Percentiles rank a stretch among this genome's conserved stretches.
Evolutionary conservation across 2,888 invertebrate species (phyloP).

Genomic region (Melipona bicolor): DNA sequence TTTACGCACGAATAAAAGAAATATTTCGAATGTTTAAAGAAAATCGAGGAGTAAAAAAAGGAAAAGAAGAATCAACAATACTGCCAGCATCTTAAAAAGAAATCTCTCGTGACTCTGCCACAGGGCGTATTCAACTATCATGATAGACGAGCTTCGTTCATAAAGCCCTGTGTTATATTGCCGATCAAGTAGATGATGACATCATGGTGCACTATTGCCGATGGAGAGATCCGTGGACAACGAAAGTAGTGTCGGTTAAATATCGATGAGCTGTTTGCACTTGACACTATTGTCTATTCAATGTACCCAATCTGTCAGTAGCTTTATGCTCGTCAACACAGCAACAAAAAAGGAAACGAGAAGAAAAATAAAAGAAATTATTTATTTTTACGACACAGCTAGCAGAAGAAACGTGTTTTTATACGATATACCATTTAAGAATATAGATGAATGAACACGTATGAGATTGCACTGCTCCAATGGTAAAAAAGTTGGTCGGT

Average conservation of each 20-base stretch:
- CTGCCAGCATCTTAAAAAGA: conserved; percentile 38
- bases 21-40: background rate
- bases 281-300: conserved; percentile 31
- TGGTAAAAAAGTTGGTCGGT: background rate
- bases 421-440: conserved; percentile 1
- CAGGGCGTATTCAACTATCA: conserved; percentile 30
- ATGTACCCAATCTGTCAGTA: conserved; percentile 24
- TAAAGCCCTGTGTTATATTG: conserved; percentile 38
- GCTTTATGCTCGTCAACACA: conserved; percentile 13
- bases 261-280: conserved; percentile 51
- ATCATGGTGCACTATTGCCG: conserved; percentile 68
- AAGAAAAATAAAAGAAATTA: conserved; percentile 2
- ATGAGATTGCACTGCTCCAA: background rate
- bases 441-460: conserved; percentile 21
- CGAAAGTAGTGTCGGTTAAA: conserved; percentile 54
- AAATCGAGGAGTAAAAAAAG: background rate
- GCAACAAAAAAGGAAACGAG: background rate
- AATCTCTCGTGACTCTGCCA: conserved; percentile 12
- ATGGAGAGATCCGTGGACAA: conserved; percentile 61
- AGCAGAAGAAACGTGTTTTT: conserved; percentile 10
- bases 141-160: conserved; percentile 26
- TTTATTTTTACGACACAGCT: conserved; percentile 28
- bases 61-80: conserved; percentile 35
- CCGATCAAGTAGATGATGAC: conserved; percentile 60
- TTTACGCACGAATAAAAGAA: background rate